A percentile compares a stretch with the other conserved stretches of the same genome.
phyloP scores from a whole-genome alignment of 2,888 invertebrate species.

The Scaptomyza flava region DNA sequence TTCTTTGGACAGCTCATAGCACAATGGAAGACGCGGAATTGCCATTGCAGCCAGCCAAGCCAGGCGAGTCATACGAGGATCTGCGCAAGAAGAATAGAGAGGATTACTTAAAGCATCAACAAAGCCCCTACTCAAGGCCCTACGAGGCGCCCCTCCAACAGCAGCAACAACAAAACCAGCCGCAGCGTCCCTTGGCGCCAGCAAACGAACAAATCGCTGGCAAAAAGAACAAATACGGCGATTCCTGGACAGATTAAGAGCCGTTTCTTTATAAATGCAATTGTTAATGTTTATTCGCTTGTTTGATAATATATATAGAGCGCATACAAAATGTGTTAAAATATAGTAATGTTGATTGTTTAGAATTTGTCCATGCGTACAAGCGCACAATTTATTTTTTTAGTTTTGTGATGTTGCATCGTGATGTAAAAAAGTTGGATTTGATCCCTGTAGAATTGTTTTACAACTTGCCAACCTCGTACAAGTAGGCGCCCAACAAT shows the following conservation, averaged over 20 bases:
- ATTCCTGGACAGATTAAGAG: constrained; percentile 82
- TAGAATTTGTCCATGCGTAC: constrained; percentile 27
- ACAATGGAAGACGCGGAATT: constrained; percentile 84
- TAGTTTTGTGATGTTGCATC: constrained; percentile 42
- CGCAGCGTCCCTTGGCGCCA: constrained; percentile 26
- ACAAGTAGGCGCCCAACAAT: constrained; percentile 94
- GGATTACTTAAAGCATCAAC: constrained; percentile 85
- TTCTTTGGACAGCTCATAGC: constrained; percentile 42
- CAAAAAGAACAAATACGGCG: constrained; percentile 82
- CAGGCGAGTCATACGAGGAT: constrained; percentile 89
- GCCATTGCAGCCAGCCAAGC: constrained; percentile 84
- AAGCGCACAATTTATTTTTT: constrained; percentile 11
- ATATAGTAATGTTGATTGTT: constrained; percentile 13
- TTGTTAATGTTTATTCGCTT: constrained; percentile 46
- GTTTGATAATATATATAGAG: constrained; percentile 26
- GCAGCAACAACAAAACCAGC: background rate
- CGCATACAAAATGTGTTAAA: constrained; percentile 17
- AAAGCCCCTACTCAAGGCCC: constrained; percentile 71
- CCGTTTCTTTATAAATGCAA: constrained; percentile 10
- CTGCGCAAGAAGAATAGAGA: constrained; percentile 89
- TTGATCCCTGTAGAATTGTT: background rate
- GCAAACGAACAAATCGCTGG: constrained; percentile 28
- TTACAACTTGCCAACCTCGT: constrained; percentile 86
- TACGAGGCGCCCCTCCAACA: constrained; percentile 64
- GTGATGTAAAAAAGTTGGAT: constrained; percentile 18